Percentiles rank a stretch among this genome's conserved stretches.
Evolutionary conservation across 23 tunicate species (phyloP).

Genomic region (Trididemnum nubilum): DNA sequence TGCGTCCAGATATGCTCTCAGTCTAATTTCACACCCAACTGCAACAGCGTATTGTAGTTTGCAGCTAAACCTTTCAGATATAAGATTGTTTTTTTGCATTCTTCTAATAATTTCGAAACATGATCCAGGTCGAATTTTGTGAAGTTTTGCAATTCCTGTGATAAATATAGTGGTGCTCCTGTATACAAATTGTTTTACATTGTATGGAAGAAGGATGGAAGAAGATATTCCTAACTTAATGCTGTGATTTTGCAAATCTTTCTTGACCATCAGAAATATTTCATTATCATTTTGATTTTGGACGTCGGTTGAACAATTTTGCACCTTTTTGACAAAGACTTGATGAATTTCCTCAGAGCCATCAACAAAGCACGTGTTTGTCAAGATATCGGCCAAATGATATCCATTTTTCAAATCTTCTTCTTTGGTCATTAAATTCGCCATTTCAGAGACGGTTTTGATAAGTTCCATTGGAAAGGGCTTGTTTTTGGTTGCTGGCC

Average conservation of each 20-base stretch:
- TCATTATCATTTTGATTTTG: too few species aligned
- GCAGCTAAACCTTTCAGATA: background rate
- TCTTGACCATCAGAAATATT: background rate
- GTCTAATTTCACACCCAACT: constrained; percentile 14
- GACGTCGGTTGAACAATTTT: too few species aligned
- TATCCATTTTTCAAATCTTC: constrained; percentile 23
- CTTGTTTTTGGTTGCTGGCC: background rate
- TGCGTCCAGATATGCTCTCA: constrained; percentile 4
- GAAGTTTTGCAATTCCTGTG: background rate
- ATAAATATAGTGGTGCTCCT: constrained; percentile 21
- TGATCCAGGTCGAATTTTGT: background rate
- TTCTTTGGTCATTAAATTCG: constrained; percentile 5
- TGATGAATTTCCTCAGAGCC: constrained; percentile 3
- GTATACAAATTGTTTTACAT: constrained; percentile 20
- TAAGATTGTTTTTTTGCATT: background rate
- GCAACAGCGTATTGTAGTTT: constrained; percentile 9
- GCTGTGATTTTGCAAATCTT: background rate
- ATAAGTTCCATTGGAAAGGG: constrained; percentile 12
- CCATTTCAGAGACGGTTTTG: constrained; percentile 29
- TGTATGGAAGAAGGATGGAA: background rate
- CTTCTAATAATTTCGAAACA: constrained; percentile 15
- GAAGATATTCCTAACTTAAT: background rate
- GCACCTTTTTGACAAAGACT: background rate
- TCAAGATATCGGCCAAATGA: constrained; percentile 36
- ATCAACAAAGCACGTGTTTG: constrained; percentile 13